Percentiles rank a stretch among this genome's conserved stretches.
Evolutionary conservation across 1,140 invertebrate genomes (phyloP).

Genomic region (Periplaneta americana): DNA sequence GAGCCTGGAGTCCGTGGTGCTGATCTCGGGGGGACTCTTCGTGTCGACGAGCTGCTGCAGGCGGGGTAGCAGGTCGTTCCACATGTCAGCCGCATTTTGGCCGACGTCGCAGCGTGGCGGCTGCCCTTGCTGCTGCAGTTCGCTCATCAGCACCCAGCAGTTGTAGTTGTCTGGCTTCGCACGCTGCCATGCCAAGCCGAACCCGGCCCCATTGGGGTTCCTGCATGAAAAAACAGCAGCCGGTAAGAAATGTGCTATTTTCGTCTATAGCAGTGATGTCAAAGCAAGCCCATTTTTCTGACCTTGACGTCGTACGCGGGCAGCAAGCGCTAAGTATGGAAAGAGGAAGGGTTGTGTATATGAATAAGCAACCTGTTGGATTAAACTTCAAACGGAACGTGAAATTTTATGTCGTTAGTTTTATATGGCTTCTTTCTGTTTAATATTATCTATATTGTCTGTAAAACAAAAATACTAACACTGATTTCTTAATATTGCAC

Average conservation of each 20-base stretch:
- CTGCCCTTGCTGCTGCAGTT: conserved; percentile 23
- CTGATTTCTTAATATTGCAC: too few species aligned
- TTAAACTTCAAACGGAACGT: too few species aligned
- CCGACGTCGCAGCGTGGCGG: conserved; percentile 28
- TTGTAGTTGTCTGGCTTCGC: conserved; percentile 45
- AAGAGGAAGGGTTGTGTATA: too few species aligned
- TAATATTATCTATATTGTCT: too few species aligned
- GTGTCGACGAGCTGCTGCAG: conserved; percentile 12
- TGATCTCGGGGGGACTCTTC: neutral
- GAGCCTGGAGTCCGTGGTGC: neutral
- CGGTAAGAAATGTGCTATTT: neutral
- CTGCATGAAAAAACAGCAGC: conserved; percentile 17
- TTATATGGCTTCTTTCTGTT: too few species aligned
- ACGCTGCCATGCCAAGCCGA: conserved; percentile 48
- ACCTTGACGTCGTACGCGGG: too few species aligned
- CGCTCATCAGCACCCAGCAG: conserved; percentile 36
- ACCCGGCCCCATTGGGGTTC: conserved; percentile 42
- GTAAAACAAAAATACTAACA: too few species aligned
- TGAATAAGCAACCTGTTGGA: too few species aligned
- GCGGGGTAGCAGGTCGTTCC: conserved; percentile 27
- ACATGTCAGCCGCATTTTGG: conserved; percentile 19
- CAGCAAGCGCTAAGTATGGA: too few species aligned
- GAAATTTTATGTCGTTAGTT: too few species aligned
- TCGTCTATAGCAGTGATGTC: neutral
- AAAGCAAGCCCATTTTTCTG: too few species aligned